Base-by-base conservation (phyloP, 1,140 invertebrate genomes). In the Zophobas morio region DNA sequence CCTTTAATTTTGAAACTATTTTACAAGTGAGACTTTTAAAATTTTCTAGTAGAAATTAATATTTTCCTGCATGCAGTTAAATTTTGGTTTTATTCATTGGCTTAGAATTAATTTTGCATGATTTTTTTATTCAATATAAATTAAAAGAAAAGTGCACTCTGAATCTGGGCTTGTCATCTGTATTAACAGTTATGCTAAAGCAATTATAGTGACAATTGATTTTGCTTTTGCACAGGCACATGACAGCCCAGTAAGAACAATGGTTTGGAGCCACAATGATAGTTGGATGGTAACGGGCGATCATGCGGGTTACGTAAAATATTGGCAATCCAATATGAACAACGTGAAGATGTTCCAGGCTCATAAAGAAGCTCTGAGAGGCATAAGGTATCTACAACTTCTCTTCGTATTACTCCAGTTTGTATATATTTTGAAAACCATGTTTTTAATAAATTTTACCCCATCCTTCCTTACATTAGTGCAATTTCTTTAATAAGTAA, bases 241-340 rank as follows among this genome's bases (percentile, higher is more conserved):
- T 86, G 98, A 99, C 86, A 95, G 95, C 75, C 96, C 98, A 4
- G 98, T 99, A 3, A 90, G 99, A 74, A 97, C 97, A 32, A 99
- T 99, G 98, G 95, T 98, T 6, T 99, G 99, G 99, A 99, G 97
- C 46, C 96, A 99, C 86, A 99, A 98, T 86, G 98, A 99, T 88
- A 94, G 95, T 81, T 99, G 99, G 99, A 98, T 99, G 97, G 95
- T 99, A 51, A 99, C 98, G 0, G 99, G 96, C 6, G 99, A 99
- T 89, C 97, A 99, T 86, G 94, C 94, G 56, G 99, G 99, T 40
- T 99, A 96, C 86, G 96, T 99, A 53, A 99, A 99, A 85, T 99
- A 99, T 89, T 99, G 99, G 99, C 99, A 99, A 90, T 98, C 97
- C 81, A 99, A 99, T 88, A 99, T 99, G 98, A 99, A 99, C 89